Percentiles rank a stretch among this genome's conserved stretches.
These are phyloP conservation scores for Pao palembangensis DNA, from an alignment of 2,113 vertebrate species.

Conservation along the genomic window DNA sequence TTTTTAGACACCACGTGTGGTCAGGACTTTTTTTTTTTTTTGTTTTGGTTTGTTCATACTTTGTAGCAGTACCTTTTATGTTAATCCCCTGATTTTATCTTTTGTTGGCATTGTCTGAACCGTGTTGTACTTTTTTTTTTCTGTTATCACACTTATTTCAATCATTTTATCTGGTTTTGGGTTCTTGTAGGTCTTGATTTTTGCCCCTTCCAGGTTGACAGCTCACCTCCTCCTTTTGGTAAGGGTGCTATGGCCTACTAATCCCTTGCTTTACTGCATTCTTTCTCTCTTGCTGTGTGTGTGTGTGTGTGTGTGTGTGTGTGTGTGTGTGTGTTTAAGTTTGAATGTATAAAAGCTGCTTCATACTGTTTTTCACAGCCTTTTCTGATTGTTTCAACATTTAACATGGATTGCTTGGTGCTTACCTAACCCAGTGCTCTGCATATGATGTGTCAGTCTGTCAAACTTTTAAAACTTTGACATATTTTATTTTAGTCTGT, in stretches of 20 bases:
- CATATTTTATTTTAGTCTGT: too few relatives aligned
- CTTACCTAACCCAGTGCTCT: constrained; percentile 48
- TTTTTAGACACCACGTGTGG: constrained; percentile 32
- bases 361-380: constrained; percentile 32
- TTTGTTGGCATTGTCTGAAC: constrained; percentile 55
- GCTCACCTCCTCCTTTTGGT: constrained; percentile 97
- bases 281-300: constrained; percentile 57
- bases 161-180: constrained; percentile 95
- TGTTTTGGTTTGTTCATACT: constrained; percentile 39
- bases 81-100: constrained; percentile 47
- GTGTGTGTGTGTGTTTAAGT: constrained; percentile 43
- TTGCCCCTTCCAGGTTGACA: constrained; percentile 99
- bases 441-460: constrained; percentile 35
- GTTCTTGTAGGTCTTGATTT: constrained; percentile 99
- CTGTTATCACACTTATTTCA: constrained; percentile 80
- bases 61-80: constrained; percentile 38
- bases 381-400: constrained; percentile 52
- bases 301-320: constrained; percentile 43
- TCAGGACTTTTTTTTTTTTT: constrained; percentile 34
- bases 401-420: constrained; percentile 48
- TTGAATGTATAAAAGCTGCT: constrained; percentile 48
- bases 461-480: constrained; percentile 6
- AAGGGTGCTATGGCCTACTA: constrained; percentile 85
- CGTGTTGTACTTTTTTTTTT: constrained; percentile 53
- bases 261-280: constrained; percentile 80